Percentiles rank a stretch among this genome's conserved stretches.
phyloP scores from a whole-genome alignment of 2,113 vertebrate species.

The Atractosteus spatula region DNA sequence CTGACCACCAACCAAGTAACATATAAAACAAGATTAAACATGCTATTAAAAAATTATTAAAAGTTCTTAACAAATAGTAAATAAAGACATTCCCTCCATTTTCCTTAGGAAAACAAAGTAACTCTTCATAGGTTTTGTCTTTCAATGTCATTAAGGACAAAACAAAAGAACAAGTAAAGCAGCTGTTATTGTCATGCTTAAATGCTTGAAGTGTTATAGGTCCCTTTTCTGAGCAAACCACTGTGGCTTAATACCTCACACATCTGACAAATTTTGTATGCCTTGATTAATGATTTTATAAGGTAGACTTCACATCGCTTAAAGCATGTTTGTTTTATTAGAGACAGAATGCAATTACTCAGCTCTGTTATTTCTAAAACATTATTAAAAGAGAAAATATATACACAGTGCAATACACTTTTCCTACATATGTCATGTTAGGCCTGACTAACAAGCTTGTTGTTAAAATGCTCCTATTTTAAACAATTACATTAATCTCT shows the following conservation, averaged over 20 bases:
- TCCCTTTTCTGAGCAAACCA: constrained; percentile 1
- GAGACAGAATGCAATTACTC: constrained; percentile 56
- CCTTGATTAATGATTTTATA: constrained; percentile 48
- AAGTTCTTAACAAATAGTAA: background rate
- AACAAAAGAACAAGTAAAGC: constrained; percentile 36
- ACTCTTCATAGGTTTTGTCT: background rate
- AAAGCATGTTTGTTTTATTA: constrained; percentile 30
- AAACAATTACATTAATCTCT: constrained; percentile 22
- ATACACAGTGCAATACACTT: no score
- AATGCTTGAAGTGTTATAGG: constrained; percentile 26
- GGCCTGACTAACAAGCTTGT: no score
- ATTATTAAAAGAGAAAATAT: no score
- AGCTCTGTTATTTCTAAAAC: no score
- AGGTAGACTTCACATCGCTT: constrained; percentile 33
- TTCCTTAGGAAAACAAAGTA: background rate
- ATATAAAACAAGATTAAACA: no score
- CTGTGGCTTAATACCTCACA: constrained; percentile 7
- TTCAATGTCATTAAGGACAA: constrained; percentile 29
- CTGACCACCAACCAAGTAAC: no score
- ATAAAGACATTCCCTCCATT: no score
- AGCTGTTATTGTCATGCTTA: constrained; percentile 35
- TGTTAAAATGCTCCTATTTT: no score
- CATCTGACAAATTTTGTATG: constrained; percentile 29
- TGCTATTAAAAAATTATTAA: no score
- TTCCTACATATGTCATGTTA: no score